Conservation (phyloP, 2,797 vertebrate genomes). For the Vultur gryphus region DNA sequence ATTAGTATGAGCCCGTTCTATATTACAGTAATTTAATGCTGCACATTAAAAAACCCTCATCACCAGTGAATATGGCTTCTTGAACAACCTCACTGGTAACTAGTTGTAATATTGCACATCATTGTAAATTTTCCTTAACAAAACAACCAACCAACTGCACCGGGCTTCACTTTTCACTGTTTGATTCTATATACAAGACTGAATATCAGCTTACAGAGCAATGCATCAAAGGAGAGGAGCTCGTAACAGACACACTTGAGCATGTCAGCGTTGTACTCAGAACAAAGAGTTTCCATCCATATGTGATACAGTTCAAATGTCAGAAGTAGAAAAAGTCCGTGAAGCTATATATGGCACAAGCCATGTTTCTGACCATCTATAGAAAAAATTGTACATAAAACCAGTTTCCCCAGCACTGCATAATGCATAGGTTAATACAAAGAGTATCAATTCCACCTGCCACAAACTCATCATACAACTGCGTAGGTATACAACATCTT, state of each 20-base stretch:
- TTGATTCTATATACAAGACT: neutral
- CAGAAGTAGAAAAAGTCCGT: neutral
- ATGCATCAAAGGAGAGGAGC: neutral
- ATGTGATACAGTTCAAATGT: fast-evolving
- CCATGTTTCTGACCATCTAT: fast-evolving
- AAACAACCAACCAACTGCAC: neutral
- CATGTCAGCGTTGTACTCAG: fast-evolving
- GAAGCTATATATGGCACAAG: neutral
- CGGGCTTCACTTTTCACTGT: neutral
- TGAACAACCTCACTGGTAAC: neutral
- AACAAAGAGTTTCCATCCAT: neutral
- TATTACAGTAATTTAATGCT: neutral
- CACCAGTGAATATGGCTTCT: neutral
- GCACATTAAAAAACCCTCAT: neutral
- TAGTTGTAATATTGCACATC: neutral
- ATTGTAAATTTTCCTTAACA: too few species aligned
- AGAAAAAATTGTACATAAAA: neutral
- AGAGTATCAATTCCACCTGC: neutral
- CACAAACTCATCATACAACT: slow-evolving; percentile 63
- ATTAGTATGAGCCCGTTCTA: neutral
- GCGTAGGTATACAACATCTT: slow-evolving; percentile 78
- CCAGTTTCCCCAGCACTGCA: neutral
- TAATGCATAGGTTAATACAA: neutral
- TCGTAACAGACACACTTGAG: fast-evolving
- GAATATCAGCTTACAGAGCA: neutral